Evolutionary conservation across 2,888 invertebrate genomes (phyloP), one percentile per base, ranked within the genome.

Genomic region (Dynastes hyllus): DNA sequence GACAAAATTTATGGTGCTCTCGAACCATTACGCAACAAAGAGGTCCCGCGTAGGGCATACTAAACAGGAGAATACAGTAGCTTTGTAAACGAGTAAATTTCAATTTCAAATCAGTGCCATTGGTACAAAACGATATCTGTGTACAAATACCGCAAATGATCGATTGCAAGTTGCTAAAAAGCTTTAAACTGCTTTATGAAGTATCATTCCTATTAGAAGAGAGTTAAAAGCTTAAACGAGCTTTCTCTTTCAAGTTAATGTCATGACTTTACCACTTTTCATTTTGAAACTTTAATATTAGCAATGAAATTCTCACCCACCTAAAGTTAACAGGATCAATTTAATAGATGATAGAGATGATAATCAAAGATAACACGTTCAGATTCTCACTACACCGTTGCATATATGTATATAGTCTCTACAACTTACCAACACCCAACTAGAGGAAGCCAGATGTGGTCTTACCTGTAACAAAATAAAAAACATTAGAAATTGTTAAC

Each of bases 1-100:
- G 78, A 61, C 65, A 58, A 77, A 79, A 81, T 81, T 80, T 81
- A 81, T 75, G 77, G 55, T 65, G 55, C 22, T 53, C 70, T 66
- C 66, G 73, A 75, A 78, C 76, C 78, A 70, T 76, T 76, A 70
- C 45, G 65, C n/a, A 78, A 73, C 63, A 37, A 73, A 71, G 45
- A 22, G 45, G 27, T 61, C 22, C 40, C 45, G 45, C 55, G 27
- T 5, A 27, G 45, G 22, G 40, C 13, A 61, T 61, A 51, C 51
- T 51, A 51, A 51, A 69, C 69, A 69, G n/a, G 13, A 51, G 51
- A 29, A 51, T 63, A 32, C 32, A 9, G 63, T 63, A 51, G 29
- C 29, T 29, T 51, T 29, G 51, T 11, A 27, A 27, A 27, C 22
- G 22, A 2, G 40, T 13, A 16, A 51, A 69, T 69, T 51, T 51